phyloP scores from a whole-genome alignment of 1,140 invertebrate species.

The Telenomus remus region DNA sequence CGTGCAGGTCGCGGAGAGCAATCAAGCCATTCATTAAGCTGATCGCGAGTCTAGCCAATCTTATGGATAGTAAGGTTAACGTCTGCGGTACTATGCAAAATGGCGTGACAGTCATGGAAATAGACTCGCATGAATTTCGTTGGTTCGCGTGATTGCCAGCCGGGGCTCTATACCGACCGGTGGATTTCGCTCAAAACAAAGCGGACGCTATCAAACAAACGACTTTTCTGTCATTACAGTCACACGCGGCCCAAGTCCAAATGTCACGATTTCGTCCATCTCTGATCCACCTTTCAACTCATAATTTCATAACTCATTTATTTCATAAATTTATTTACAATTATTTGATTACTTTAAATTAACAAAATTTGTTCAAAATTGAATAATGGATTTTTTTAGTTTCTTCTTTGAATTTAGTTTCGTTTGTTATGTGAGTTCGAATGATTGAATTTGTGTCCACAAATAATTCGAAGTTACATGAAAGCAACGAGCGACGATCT shows the following conservation, averaged over 20 bases:
- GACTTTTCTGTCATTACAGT: conserved; percentile 34
- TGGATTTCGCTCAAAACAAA: conserved; percentile 63
- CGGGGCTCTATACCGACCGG: conserved; percentile 59
- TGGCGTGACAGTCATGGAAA: conserved; percentile 73
- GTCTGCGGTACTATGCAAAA: conserved; percentile 70
- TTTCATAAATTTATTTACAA: no score
- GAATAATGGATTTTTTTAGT: no score
- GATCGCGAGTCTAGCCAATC: conserved; percentile 22
- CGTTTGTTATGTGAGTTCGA: no score
- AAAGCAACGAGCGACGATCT: conserved; percentile 23
- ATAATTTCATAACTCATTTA: background rate
- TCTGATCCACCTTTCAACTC: conserved; percentile 40
- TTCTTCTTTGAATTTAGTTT: no score
- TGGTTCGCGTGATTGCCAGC: conserved; percentile 68
- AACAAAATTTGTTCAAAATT: no score
- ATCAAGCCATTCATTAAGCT: conserved; percentile 43
- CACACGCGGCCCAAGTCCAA: conserved; percentile 21
- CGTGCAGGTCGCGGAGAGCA: conserved; percentile 31
- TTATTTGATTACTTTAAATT: no score
- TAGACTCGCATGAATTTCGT: conserved; percentile 70
- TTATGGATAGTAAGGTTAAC: conserved; percentile 61
- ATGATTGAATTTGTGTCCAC: conserved; percentile 2
- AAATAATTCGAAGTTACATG: no score
- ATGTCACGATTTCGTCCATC: conserved; percentile 29
- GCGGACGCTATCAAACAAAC: conserved; percentile 42